phyloP scores from a whole-genome alignment of 1,140 invertebrate genomes.

The Stegodyphus dumicola region DNA sequence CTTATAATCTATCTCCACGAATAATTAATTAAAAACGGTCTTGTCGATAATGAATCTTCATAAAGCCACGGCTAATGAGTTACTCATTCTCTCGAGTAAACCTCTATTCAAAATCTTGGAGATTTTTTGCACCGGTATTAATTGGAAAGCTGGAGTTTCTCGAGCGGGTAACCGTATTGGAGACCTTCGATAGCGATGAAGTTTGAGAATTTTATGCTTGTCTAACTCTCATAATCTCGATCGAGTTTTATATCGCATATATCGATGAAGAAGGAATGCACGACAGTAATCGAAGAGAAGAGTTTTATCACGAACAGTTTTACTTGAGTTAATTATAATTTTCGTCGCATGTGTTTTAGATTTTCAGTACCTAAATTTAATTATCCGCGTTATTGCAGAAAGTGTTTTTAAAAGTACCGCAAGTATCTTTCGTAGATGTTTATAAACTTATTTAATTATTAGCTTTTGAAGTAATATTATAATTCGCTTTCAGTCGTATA shows the following conservation, averaged over 20 bases:
- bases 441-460: too few species aligned
- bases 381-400: too few species aligned
- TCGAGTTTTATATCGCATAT: constrained; percentile 4
- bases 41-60: constrained; percentile 51
- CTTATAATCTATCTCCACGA: constrained; percentile 42
- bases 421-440: too few species aligned
- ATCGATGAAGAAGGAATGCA: too few species aligned
- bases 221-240: constrained; percentile 12
- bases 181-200: constrained; percentile 45
- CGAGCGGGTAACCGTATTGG: background rate
- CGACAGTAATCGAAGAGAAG: too few species aligned
- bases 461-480: too few species aligned
- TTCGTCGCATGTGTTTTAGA: too few species aligned
- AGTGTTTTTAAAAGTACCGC: too few species aligned
- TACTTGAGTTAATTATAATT: too few species aligned
- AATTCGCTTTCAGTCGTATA: too few species aligned
- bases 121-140: constrained; percentile 32
- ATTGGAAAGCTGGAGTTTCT: background rate
- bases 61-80: constrained; percentile 49
- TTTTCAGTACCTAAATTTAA: too few species aligned
- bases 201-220: constrained; percentile 44
- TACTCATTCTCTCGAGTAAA: constrained; percentile 41
- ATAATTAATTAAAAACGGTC: constrained; percentile 49
- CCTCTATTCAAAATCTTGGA: constrained; percentile 22
- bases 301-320: too few species aligned